A percentile compares a stretch with the other conserved stretches of the same genome.
Conservation (phyloP, 2,797 vertebrate species). For the Leptoclinus maculatus region DNA sequence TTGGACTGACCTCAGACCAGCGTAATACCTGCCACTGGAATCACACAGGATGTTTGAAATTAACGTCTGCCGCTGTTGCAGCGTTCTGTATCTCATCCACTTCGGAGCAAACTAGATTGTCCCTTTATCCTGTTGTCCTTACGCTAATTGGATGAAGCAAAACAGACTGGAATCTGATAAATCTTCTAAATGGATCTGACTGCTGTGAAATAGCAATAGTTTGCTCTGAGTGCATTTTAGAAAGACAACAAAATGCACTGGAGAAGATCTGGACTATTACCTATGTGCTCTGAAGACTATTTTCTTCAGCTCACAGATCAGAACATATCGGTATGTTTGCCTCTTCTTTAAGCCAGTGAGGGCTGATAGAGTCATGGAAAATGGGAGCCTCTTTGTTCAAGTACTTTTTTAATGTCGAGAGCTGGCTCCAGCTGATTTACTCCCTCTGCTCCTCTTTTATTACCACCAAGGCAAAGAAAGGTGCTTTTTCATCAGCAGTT, state of each 20-base stretch:
- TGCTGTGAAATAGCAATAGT: constrained; percentile 71
- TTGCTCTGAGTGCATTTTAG: constrained; percentile 57
- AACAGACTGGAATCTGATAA: constrained; percentile 73
- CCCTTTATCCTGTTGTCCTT: constrained; percentile 67
- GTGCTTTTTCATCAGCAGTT: constrained; percentile 42
- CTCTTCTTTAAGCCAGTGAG: constrained; percentile 51
- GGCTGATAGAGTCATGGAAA: constrained; percentile 69
- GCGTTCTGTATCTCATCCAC: constrained; percentile 54
- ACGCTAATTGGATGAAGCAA: constrained; percentile 74
- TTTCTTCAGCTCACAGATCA: constrained; percentile 56
- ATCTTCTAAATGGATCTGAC: constrained; percentile 69
- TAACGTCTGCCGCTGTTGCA: constrained; percentile 47
- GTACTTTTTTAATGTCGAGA: constrained; percentile 58
- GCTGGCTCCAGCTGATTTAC: constrained; percentile 52
- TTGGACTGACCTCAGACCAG: constrained; percentile 80
- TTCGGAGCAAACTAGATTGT: constrained; percentile 71
- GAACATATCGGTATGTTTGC: constrained; percentile 38
- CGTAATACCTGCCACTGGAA: constrained; percentile 49
- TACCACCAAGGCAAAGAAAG: constrained; percentile 53
- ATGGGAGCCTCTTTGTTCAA: constrained; percentile 66
- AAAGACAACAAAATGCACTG: constrained; percentile 64
- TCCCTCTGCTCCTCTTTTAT: constrained; percentile 57
- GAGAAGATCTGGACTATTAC: constrained; percentile 66
- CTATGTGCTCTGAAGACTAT: constrained; percentile 54
- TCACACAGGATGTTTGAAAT: constrained; percentile 46